Evolutionary conservation across 2,888 invertebrate genomes (phyloP).

Genomic region (Orthonychiurus folsomi): DNA sequence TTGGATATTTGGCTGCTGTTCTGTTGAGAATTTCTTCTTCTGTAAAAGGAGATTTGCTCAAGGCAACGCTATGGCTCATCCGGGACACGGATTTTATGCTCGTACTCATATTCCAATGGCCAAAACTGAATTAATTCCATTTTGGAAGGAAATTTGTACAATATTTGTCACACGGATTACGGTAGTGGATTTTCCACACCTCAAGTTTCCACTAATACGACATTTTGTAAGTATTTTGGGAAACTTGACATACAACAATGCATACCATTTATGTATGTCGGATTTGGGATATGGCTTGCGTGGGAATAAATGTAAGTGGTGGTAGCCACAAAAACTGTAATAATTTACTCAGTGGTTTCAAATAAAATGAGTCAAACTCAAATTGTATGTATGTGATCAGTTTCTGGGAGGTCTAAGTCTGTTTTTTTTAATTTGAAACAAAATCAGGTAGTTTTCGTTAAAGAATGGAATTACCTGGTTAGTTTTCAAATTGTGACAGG

Average conservation of each 20-base stretch:
- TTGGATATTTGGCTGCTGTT: not conserved
- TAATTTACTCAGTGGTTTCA: not conserved
- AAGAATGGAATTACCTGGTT: not conserved
- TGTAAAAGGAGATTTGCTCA: not conserved
- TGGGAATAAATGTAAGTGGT: too few relatives aligned
- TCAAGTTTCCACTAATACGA: too few relatives aligned
- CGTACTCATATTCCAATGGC: not conserved
- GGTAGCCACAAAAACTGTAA: not conserved
- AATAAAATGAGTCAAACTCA: not conserved
- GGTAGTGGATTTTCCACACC: not conserved
- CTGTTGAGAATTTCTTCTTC: not conserved
- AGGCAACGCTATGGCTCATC: too few relatives aligned
- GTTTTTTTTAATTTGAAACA: too few relatives aligned
- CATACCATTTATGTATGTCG: too few relatives aligned
- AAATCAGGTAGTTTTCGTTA: too few relatives aligned
- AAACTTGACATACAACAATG: too few relatives aligned
- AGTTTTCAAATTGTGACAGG: not conserved
- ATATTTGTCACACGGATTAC: not conserved
- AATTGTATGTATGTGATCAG: not conserved
- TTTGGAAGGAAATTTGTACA: not conserved
- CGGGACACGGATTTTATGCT: not conserved
- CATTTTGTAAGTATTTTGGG: too few relatives aligned
- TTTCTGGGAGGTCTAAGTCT: not conserved
- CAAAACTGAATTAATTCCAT: not conserved
- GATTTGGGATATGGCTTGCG: too few relatives aligned